Percentiles rank a stretch among this genome's conserved stretches.
Conservation (phyloP, 1,140 invertebrate genomes). For the Macrobrachium nipponense region DNA sequence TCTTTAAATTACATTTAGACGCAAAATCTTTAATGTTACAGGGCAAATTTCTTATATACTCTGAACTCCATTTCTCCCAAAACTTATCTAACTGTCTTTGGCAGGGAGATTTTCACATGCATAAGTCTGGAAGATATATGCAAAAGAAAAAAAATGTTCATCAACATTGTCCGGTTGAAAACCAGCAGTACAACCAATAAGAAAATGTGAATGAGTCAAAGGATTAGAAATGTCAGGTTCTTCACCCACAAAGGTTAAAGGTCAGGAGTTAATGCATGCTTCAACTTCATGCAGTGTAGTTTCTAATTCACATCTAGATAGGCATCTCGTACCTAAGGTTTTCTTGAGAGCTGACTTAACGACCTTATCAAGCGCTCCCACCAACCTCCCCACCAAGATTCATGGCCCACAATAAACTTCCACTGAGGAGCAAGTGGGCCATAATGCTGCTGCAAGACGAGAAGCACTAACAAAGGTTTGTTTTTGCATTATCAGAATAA, state of each 20-base stretch:
- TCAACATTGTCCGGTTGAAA: not conserved
- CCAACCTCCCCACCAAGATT: no score
- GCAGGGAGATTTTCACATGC: not conserved
- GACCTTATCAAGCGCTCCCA: no score
- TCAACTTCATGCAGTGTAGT: not conserved
- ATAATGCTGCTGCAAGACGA: not conserved
- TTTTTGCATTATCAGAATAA: conserved; percentile 8
- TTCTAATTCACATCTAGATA: no score
- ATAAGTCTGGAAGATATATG: no score
- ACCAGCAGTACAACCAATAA: not conserved
- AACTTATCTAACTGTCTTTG: not conserved
- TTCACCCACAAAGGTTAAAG: not conserved
- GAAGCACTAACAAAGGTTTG: not conserved
- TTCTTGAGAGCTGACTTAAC: no score
- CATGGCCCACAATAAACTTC: no score
- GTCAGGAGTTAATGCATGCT: not conserved
- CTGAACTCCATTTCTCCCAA: no score
- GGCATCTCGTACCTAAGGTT: no score
- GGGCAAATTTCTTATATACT: no score
- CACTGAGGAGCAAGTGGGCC: conserved; percentile 3
- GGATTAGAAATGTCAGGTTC: conserved; percentile 1
- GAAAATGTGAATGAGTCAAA: not conserved
- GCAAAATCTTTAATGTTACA: no score
- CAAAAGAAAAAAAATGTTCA: not conserved
- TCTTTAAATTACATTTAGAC: no score